phyloP scores from a whole-genome alignment of 2,113 vertebrate genomes.

The Pelodiscus sinensis region DNA sequence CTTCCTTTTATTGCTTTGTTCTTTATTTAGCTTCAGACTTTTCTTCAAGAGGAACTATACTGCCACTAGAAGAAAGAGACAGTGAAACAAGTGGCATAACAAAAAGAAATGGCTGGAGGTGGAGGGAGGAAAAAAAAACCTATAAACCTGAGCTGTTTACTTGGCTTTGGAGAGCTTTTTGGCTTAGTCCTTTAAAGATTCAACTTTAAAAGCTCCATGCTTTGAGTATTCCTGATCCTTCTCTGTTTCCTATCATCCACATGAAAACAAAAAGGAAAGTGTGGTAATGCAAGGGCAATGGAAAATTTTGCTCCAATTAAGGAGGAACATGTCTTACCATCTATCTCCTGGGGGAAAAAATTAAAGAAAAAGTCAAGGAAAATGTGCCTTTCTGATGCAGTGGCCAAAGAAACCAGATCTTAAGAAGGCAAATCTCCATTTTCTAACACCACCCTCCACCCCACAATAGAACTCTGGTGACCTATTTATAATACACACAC shows the following conservation, averaged over 20 bases:
- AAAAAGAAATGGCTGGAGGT: neutral
- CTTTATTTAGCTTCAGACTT: neutral
- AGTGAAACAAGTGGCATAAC: neutral
- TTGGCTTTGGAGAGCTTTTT: neutral
- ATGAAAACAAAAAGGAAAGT: neutral
- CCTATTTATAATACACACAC: rapidly evolving
- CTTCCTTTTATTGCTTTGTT: neutral
- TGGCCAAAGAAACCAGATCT: neutral
- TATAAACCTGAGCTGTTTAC: neutral
- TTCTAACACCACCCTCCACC: neutral
- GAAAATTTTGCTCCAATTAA: neutral
- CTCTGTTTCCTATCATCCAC: neutral
- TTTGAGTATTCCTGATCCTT: neutral
- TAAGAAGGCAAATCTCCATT: neutral
- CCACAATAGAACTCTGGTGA: neutral
- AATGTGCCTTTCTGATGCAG: neutral
- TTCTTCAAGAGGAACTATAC: neutral
- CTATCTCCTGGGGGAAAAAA: too few species aligned
- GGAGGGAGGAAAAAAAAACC: neutral
- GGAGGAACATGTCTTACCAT: neutral
- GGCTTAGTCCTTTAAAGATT: neutral
- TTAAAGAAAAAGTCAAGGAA: neutral
- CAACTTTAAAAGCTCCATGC: neutral
- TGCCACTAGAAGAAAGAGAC: neutral
- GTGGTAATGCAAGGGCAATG: neutral